These are phyloP conservation scores for Pomatostomus ruficeps DNA, from an alignment of 2,113 vertebrate genomes.

Conservation along the genomic window DNA sequence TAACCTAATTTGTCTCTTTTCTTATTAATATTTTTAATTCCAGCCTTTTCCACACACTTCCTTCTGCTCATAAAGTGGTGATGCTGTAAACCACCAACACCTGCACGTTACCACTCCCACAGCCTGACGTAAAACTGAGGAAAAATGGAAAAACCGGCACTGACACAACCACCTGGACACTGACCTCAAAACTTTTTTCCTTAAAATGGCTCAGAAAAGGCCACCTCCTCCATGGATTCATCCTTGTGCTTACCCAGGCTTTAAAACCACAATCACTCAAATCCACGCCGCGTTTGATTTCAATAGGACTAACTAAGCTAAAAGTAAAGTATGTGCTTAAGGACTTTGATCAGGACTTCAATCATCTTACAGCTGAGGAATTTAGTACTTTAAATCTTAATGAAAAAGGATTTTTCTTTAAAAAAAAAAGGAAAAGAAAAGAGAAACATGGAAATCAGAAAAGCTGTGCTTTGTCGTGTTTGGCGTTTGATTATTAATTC, in stretches of 20 bases:
- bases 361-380: constrained; percentile 36
- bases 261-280: constrained; percentile 45
- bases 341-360: constrained; percentile 53
- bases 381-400: constrained; percentile 37
- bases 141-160: background rate
- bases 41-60: background rate
- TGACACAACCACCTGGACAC: background rate
- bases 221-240: background rate
- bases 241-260: background rate
- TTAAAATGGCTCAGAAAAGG: background rate
- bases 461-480: background rate
- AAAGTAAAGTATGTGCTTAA: constrained; percentile 35
- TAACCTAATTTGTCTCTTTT: background rate
- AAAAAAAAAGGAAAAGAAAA: background rate
- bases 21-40: background rate
- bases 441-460: background rate
- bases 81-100: background rate
- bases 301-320: constrained; percentile 33
- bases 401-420: background rate
- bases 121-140: background rate
- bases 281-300: constrained; percentile 37
- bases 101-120: background rate
- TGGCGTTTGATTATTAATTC: background rate
- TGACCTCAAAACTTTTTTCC: background rate
- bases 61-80: background rate